Percentiles rank a stretch among this genome's conserved stretches.
Conservation (phyloP, 2,113 vertebrate species). For the Protobothrops flavoviridis region DNA sequence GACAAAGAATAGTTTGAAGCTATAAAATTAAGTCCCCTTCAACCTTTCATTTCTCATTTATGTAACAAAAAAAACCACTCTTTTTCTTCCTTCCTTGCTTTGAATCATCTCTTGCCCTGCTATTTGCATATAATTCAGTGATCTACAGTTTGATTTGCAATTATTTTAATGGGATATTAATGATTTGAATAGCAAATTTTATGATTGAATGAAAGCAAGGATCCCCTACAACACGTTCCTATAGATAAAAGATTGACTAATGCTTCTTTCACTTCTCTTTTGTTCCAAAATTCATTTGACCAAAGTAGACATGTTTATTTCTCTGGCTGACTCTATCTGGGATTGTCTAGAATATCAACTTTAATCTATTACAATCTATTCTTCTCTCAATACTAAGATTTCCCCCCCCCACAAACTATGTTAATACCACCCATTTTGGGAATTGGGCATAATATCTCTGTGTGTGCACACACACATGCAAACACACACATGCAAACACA, state of each 20-base stretch:
- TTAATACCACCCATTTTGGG: constrained; percentile 59
- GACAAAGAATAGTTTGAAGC: constrained; percentile 66
- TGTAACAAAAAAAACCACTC: constrained; percentile 4
- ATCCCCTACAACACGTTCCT: constrained; percentile 23
- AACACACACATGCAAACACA: constrained; percentile 15
- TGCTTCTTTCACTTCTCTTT: constrained; percentile 10
- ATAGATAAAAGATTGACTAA: background rate
- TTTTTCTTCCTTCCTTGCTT: constrained; percentile 17
- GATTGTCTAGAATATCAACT: constrained; percentile 42
- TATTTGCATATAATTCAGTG: constrained; percentile 39
- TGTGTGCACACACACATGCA: constrained; percentile 12
- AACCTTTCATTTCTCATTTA: constrained; percentile 52
- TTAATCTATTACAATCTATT: constrained; percentile 52
- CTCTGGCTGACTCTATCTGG: constrained; percentile 41
- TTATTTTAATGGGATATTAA: constrained; percentile 32
- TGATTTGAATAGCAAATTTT: constrained; percentile 25
- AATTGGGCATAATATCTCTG: constrained; percentile 36
- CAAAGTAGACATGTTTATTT: constrained; percentile 36
- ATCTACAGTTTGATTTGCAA: constrained; percentile 26
- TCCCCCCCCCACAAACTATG: constrained; percentile 39
- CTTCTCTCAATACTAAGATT: constrained; percentile 43
- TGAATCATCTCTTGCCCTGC: constrained; percentile 41
- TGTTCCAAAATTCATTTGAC: constrained; percentile 40
- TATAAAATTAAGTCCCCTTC: constrained; percentile 63
- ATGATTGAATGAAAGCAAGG: constrained; percentile 39